Percentiles rank a stretch among this genome's conserved stretches.
Evolutionary conservation across 2,888 invertebrate species (phyloP).

Genomic region (Luperina testacea): DNA sequence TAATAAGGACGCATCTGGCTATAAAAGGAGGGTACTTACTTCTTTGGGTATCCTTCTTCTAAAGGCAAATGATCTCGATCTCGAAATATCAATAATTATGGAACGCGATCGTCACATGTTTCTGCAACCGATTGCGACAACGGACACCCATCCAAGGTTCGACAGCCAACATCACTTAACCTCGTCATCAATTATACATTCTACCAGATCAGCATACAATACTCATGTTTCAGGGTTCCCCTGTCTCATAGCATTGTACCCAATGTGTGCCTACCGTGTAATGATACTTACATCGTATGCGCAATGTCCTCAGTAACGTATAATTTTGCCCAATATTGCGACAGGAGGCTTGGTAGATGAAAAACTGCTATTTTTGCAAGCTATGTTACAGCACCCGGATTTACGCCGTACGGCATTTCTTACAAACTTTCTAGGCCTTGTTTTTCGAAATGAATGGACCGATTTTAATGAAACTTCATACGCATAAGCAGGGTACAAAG

Average conservation of each 20-base stretch:
- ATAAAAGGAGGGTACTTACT: too few relatives aligned
- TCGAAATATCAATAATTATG: background rate
- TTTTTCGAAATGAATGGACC: too few relatives aligned
- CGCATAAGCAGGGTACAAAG: too few relatives aligned
- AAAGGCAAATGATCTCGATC: background rate
- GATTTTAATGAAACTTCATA: too few relatives aligned
- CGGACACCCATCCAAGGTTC: constrained; percentile 27
- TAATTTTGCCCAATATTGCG: constrained; percentile 32
- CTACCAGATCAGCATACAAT: constrained; percentile 52
- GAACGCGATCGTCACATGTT: background rate
- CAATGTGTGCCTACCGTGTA: constrained; percentile 45
- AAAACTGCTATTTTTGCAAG: background rate
- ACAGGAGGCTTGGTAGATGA: background rate
- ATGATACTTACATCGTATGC: constrained; percentile 25
- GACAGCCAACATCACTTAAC: constrained; percentile 15
- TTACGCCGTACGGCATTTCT: too few relatives aligned
- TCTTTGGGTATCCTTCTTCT: too few relatives aligned
- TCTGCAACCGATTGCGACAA: constrained; percentile 11
- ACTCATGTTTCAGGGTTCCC: constrained; percentile 20
- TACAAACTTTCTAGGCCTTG: too few relatives aligned
- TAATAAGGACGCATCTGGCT: too few relatives aligned
- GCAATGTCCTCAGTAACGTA: constrained; percentile 36
- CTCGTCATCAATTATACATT: constrained; percentile 39
- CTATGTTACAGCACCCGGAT: background rate
- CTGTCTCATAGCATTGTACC: constrained; percentile 42